phyloP scores from a whole-genome alignment of 2,888 invertebrate species.

The Mesorhabditis spiculigera region DNA sequence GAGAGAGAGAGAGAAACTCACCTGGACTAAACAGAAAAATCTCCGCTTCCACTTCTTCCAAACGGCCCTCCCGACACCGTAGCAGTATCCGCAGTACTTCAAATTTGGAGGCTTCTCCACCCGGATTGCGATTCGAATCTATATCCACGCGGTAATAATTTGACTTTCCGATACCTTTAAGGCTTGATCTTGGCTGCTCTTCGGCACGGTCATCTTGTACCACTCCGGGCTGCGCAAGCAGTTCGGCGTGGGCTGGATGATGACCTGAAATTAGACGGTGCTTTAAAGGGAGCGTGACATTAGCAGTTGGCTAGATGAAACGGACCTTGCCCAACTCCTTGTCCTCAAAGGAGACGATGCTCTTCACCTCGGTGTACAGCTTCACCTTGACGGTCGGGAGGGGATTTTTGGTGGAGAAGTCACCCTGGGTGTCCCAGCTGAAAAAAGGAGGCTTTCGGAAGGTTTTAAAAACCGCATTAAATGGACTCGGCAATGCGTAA shows the following conservation, averaged over 20 bases:
- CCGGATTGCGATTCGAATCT: slow-evolving; percentile 86
- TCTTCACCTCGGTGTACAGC: slow-evolving; percentile 92
- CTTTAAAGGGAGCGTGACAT: not conserved
- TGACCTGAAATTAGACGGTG: slow-evolving; percentile 56
- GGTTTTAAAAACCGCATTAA: too few relatives aligned
- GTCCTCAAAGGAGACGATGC: slow-evolving; percentile 94
- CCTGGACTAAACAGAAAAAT: slow-evolving; percentile 96
- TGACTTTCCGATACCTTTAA: too few relatives aligned
- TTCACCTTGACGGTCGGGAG: slow-evolving; percentile 92
- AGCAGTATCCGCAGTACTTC: slow-evolving; percentile 86
- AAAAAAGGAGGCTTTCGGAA: too few relatives aligned
- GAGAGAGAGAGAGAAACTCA: slow-evolving; percentile 61
- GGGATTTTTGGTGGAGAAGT: slow-evolving; percentile 95
- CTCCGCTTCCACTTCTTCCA: slow-evolving; percentile 99
- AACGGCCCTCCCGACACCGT: slow-evolving; percentile 75
- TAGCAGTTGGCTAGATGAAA: not conserved
- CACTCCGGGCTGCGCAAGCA: slow-evolving; percentile 71
- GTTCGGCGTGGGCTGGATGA: slow-evolving; percentile 68
- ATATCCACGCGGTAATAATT: too few relatives aligned
- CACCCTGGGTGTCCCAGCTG: slow-evolving; percentile 99
- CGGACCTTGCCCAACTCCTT: slow-evolving; percentile 85
- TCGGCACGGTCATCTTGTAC: slow-evolving; percentile 94
- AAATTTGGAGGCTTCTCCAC: slow-evolving; percentile 98
- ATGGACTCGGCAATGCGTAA: too few relatives aligned
- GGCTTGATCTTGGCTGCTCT: slow-evolving; percentile 91